Evolutionary conservation across 2,888 invertebrate genomes (phyloP).

Genomic region (Agrochola litura): DNA sequence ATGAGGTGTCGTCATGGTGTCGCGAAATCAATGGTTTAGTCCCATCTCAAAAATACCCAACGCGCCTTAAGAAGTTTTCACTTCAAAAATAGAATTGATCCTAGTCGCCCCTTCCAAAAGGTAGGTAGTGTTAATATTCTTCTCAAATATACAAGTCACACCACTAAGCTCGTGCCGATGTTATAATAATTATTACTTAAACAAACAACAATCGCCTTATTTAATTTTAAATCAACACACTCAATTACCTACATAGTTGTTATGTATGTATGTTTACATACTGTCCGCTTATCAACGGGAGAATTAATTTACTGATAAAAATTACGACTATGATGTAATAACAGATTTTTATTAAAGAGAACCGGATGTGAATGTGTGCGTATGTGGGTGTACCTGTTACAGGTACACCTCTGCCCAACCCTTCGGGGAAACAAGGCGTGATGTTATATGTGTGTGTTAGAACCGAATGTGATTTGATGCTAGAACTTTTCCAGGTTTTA

Average conservation of each 20-base stretch:
- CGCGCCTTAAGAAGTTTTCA: too few species aligned
- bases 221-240: constrained; percentile 11
- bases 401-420: too few species aligned
- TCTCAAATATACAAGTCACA: background rate
- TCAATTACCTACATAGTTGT: constrained; percentile 11
- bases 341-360: background rate
- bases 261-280: constrained; percentile 23
- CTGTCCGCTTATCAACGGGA: constrained; percentile 32
- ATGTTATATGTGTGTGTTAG: too few species aligned
- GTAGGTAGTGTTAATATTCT: background rate
- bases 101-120: too few species aligned
- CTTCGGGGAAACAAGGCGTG: too few species aligned
- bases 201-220: constrained; percentile 11
- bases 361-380: constrained; percentile 6
- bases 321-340: constrained; percentile 23
- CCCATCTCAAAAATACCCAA: too few species aligned
- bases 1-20: too few species aligned
- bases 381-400: too few species aligned
- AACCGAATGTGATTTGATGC: constrained; percentile 10
- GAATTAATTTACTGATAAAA: constrained; percentile 36
- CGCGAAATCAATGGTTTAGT: too few species aligned
- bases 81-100: too few species aligned
- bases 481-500: constrained; percentile 19
- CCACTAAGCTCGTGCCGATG: background rate
- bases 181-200: constrained; percentile 3